phyloP scores from a whole-genome alignment of 2,113 vertebrate genomes.

The Motacilla tschutschensis region DNA sequence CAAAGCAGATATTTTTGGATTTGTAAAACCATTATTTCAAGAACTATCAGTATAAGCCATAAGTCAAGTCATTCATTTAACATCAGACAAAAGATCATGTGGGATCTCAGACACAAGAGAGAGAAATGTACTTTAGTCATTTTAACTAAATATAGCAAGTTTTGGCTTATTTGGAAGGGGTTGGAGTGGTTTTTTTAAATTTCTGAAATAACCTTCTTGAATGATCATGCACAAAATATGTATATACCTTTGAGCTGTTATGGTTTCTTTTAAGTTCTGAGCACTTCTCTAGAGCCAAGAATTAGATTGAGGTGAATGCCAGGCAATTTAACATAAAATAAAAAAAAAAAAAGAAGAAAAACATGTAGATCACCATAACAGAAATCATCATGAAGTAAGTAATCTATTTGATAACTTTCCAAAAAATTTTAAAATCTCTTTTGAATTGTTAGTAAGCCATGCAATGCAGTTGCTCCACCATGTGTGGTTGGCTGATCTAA shows the following conservation, averaged over 20 bases:
- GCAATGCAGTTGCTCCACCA: background rate
- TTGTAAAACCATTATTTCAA: background rate
- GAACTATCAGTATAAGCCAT: background rate
- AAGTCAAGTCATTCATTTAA: background rate
- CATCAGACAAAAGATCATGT: background rate
- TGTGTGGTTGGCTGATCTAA: background rate
- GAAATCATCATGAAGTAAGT: background rate
- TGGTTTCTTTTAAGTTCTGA: background rate
- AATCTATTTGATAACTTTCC: background rate
- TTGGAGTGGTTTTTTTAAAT: fast-evolving
- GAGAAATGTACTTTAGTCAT: background rate
- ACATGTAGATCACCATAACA: background rate
- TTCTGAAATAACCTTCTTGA: background rate
- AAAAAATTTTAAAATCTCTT: background rate
- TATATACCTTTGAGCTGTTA: background rate
- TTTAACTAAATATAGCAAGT: background rate
- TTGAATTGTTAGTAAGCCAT: background rate
- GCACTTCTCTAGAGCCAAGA: background rate
- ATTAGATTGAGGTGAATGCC: background rate
- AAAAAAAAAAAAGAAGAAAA: background rate
- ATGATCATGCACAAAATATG: background rate
- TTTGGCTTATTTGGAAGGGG: background rate
- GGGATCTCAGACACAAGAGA: background rate
- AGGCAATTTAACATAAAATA: background rate
- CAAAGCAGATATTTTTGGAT: background rate